These are phyloP conservation scores for Phaenicophaeus curvirostris DNA, from an alignment of 2,797 vertebrate species.

Conservation along the genomic window DNA sequence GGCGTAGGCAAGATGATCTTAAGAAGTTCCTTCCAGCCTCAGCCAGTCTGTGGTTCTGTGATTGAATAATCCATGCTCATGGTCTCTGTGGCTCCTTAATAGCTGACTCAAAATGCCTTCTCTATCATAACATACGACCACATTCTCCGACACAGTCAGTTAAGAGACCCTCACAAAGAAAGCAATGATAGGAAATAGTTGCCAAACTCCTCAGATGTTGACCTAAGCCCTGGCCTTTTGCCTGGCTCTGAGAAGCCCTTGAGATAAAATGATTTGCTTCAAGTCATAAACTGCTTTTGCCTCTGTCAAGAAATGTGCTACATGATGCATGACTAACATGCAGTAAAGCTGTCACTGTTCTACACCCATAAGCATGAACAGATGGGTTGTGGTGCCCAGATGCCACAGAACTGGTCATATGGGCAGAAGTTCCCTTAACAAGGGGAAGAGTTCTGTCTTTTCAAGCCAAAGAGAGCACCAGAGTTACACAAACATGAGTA, in stretches of 20 bases:
- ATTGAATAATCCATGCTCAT: background rate
- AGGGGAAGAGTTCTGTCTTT: background rate
- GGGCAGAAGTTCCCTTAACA: background rate
- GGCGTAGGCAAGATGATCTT: accelerated
- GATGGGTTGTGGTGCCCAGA: constrained; percentile 43
- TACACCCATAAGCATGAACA: constrained; percentile 56
- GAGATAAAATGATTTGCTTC: constrained; percentile 37
- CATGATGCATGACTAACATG: constrained; percentile 35
- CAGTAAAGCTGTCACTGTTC: constrained; percentile 49
- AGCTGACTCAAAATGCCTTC: background rate
- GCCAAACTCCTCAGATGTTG: constrained; percentile 11
- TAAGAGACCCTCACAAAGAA: background rate
- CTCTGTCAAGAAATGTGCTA: constrained; percentile 27
- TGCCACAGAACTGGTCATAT: constrained; percentile 32
- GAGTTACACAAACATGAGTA: background rate
- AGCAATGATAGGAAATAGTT: background rate
- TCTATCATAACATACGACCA: background rate
- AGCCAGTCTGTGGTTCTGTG: background rate
- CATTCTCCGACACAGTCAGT: background rate
- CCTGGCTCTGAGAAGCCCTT: constrained; percentile 9
- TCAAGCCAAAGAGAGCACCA: background rate
- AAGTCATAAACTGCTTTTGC: constrained; percentile 38
- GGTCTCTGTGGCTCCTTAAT: background rate
- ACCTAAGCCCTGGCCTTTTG: constrained; percentile 25
- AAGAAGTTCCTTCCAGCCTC: background rate